Percentiles rank a stretch among this genome's conserved stretches.
Evolutionary conservation across 2,888 invertebrate species (phyloP).

Genomic region (Polyommatus icarus): DNA sequence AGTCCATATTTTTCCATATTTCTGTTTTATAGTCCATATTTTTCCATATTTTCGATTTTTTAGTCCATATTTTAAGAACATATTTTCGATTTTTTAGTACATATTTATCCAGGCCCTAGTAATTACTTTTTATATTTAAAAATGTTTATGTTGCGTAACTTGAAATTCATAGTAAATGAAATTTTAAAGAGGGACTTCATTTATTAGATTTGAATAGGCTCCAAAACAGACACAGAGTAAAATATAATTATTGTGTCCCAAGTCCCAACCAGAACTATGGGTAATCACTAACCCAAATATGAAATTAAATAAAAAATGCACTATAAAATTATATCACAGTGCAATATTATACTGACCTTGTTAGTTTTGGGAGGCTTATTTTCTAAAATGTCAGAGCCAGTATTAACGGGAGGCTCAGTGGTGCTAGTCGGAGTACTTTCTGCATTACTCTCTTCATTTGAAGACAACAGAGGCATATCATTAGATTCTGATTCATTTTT

Average conservation of each 20-base stretch:
- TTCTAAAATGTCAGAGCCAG: conserved; percentile 52
- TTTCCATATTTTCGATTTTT: too few species aligned
- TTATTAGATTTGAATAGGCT: not conserved
- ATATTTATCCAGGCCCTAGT: too few species aligned
- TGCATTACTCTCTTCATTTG: conserved; percentile 46
- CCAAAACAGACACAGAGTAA: not conserved
- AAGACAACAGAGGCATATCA: conserved; percentile 34
- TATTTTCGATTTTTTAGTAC: too few species aligned
- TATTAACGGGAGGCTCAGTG: conserved; percentile 47
- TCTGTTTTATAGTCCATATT: too few species aligned
- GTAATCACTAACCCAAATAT: not conserved
- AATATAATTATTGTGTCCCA: not conserved
- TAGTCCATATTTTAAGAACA: too few species aligned
- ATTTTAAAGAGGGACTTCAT: too few species aligned
- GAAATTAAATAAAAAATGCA: not conserved
- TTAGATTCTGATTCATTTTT: conserved; percentile 39
- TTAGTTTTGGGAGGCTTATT: conserved; percentile 55
- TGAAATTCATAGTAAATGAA: too few species aligned
- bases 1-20: too few species aligned
- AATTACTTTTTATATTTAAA: too few species aligned
- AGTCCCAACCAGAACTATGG: not conserved
- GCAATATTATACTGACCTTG: conserved; percentile 51
- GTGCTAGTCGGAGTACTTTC: conserved; percentile 49
- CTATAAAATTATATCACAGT: not conserved
- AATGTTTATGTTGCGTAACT: too few species aligned